Evolutionary conservation across 2,888 invertebrate genomes (phyloP).

Genomic region (Tenthredo notha): DNA sequence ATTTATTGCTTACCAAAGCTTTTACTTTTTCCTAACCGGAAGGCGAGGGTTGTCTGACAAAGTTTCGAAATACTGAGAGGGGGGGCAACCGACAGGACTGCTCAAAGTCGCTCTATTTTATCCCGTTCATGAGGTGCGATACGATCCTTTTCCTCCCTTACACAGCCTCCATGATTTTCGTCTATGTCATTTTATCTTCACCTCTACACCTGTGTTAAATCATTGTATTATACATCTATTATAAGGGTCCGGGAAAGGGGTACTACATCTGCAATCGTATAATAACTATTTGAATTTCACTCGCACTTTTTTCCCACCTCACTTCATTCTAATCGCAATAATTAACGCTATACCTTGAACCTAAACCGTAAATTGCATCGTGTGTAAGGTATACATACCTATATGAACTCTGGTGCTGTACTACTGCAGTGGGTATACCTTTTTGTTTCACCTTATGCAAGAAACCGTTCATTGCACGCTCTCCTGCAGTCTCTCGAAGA

Average conservation of each 20-base stretch:
- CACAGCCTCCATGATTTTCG: not conserved
- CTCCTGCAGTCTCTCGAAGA: constrained; percentile 7
- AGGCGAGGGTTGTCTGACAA: constrained; percentile 38
- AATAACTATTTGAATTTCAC: not conserved
- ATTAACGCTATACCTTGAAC: not conserved
- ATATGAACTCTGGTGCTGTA: too few relatives aligned
- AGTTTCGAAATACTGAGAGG: constrained; percentile 13
- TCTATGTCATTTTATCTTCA: not conserved
- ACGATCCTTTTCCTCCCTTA: not conserved
- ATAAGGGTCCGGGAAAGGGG: not conserved
- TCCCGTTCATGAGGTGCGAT: constrained; percentile 6
- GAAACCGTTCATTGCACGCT: not conserved
- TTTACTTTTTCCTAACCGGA: constrained; percentile 45
- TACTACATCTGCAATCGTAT: too few relatives aligned
- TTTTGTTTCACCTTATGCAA: constrained; percentile 4
- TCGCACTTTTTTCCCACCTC: not conserved
- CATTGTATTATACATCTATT: not conserved
- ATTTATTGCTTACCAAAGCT: constrained; percentile 50
- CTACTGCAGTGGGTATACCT: not conserved
- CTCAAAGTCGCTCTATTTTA: constrained; percentile 40
- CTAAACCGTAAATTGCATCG: constrained; percentile 3
- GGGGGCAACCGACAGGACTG: not conserved
- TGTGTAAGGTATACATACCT: not conserved
- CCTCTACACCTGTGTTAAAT: not conserved
- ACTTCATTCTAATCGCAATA: not conserved